A percentile compares a stretch with the other conserved stretches of the same genome.
Conservation (phyloP, 2,113 vertebrate genomes). For the Corythaixoides concolor region DNA sequence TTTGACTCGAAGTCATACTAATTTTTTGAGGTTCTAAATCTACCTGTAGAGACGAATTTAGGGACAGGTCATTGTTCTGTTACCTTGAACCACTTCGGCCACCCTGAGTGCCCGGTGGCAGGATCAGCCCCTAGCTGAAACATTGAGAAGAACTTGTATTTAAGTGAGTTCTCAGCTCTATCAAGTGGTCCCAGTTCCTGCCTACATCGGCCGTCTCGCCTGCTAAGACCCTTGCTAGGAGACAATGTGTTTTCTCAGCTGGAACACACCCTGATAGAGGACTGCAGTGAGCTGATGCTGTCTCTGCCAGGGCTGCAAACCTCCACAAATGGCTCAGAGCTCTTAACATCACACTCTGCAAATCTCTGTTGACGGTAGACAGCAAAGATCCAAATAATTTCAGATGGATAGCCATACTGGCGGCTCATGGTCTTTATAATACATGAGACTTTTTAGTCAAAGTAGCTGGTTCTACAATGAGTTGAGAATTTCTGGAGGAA, state of each 20-base stretch:
- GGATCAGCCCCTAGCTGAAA: background rate
- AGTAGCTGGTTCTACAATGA: background rate
- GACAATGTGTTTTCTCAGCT: background rate
- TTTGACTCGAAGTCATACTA: background rate
- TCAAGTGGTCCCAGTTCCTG: background rate
- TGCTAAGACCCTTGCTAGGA: background rate
- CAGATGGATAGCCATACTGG: background rate
- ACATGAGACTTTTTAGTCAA: background rate
- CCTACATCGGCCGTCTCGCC: rapidly evolving
- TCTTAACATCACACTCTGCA: background rate
- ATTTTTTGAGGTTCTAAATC: background rate
- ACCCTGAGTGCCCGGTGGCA: background rate
- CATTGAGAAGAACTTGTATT: background rate
- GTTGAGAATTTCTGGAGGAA: background rate
- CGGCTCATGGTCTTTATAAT: background rate
- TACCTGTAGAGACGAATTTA: background rate
- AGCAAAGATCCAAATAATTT: background rate
- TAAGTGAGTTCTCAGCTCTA: background rate
- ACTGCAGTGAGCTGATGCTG: background rate
- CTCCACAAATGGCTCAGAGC: background rate
- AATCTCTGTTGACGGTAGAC: background rate
- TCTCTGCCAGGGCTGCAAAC: background rate
- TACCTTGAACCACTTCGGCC: background rate
- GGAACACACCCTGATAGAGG: background rate
- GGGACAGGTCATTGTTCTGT: background rate